These are phyloP conservation scores for Lagocephalus sceleratus DNA, from an alignment of 2,797 vertebrate species.

Conservation along the genomic window DNA sequence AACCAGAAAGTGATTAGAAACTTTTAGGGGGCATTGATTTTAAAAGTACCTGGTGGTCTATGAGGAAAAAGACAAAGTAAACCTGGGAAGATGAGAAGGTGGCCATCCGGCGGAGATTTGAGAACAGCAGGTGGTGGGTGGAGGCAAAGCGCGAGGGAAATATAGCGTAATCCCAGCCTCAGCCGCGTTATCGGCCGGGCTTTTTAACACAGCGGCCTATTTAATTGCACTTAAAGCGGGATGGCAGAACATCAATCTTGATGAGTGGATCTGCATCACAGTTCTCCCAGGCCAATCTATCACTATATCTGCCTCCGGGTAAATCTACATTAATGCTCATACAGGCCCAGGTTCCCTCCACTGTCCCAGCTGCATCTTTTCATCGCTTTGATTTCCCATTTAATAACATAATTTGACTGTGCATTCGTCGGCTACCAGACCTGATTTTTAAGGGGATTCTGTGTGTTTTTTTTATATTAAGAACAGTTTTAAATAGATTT, in stretches of 20 bases:
- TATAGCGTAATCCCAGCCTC: conserved; percentile 72
- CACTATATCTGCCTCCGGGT: conserved; percentile 74
- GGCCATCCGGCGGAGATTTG: conserved; percentile 26
- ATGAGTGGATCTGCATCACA: conserved; percentile 85
- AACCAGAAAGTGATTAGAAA: conserved; percentile 69
- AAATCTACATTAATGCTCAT: conserved; percentile 48
- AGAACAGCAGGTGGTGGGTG: conserved; percentile 48
- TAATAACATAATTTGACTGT: neutral
- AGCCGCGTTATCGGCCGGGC: conserved; percentile 69
- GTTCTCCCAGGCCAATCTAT: conserved; percentile 83
- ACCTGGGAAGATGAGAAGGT: conserved; percentile 47
- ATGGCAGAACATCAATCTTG: conserved; percentile 87
- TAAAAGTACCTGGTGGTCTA: conserved; percentile 63
- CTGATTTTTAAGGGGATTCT: no score
- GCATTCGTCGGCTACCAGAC: no score
- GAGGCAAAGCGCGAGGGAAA: conserved; percentile 60
- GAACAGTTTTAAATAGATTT: no score
- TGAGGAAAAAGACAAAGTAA: conserved; percentile 51
- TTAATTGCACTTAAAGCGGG: conserved; percentile 87
- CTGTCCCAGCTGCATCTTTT: conserved; percentile 64
- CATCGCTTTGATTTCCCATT: conserved; percentile 11
- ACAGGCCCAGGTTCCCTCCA: conserved; percentile 37
- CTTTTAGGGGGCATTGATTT: conserved; percentile 69
- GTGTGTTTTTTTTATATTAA: no score
- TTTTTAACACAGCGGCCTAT: conserved; percentile 78